Evolutionary conservation across 92 coral and sea anemone genomes (phyloP).

Genomic region (Parazoanthus swiftii): DNA sequence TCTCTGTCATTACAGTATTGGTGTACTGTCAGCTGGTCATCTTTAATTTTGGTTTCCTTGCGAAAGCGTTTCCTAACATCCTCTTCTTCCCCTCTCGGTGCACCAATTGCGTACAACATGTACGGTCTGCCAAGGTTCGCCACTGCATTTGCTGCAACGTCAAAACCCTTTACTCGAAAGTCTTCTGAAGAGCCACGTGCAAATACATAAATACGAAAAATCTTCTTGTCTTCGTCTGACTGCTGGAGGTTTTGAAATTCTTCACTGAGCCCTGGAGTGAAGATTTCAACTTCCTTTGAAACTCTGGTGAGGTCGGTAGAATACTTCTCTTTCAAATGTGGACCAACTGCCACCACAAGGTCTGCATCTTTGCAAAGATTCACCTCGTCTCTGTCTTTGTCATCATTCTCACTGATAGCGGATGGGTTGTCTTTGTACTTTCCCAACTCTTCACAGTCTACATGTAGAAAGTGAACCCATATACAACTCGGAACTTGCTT

Average conservation of each 20-base stretch:
- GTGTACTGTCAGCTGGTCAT: neutral
- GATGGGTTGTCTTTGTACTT: neutral
- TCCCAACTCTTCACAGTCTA: neutral
- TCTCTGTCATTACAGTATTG: neutral
- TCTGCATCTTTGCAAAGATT: neutral
- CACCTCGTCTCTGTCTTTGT: neutral
- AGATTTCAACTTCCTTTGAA: neutral
- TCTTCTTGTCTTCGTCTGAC: neutral
- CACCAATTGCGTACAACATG: neutral
- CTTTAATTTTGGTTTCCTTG: too few species aligned
- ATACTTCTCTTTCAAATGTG: neutral
- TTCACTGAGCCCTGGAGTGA: neutral
- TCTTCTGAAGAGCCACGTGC: neutral
- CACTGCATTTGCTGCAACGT: neutral
- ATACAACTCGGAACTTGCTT: neutral
- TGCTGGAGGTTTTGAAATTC: neutral
- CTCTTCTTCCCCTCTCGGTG: neutral
- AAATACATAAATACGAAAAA: neutral
- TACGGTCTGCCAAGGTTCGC: neutral
- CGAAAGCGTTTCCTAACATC: neutral
- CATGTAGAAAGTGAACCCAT: conserved; percentile 4
- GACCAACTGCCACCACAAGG: neutral
- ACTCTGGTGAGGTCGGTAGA: neutral
- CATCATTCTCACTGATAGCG: neutral
- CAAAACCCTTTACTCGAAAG: neutral